Conservation (phyloP, 2,797 vertebrate genomes). For the Tympanoctomys barrerae region DNA sequence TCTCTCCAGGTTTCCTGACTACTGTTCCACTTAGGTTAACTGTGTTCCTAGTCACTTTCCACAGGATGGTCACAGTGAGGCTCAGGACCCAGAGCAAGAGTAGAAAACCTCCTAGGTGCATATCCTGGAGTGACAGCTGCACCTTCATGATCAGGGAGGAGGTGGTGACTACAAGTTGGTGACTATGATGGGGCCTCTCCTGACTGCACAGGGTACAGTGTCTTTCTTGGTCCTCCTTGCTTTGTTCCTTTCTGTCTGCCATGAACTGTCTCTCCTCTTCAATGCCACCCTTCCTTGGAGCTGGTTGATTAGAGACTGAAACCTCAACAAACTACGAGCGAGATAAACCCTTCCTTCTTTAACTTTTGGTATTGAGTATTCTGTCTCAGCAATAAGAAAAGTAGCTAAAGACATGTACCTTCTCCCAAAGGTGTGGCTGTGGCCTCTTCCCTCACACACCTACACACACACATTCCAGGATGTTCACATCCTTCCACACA, state of each 20-base stretch:
- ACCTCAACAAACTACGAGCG: background rate
- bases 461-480: background rate
- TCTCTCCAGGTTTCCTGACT: background rate
- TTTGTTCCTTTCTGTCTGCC: background rate
- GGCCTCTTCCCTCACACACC: background rate
- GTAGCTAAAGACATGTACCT: background rate
- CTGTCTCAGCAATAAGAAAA: background rate
- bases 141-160: rapidly evolving
- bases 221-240: background rate
- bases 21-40: background rate
- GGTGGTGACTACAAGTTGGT: background rate
- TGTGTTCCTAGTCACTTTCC: background rate
- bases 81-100: background rate
- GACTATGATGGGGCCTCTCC: background rate
- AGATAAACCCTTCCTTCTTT: background rate
- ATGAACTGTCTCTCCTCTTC: background rate
- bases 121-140: too few species aligned
- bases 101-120: background rate
- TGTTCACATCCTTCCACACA: background rate
- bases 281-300: background rate
- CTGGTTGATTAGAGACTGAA: background rate
- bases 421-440: background rate
- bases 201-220: rapidly evolving
- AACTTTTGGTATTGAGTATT: background rate
- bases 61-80: background rate